Evolutionary conservation across 2,113 vertebrate genomes (phyloP).

Genomic region (Nesoenas mayeri): DNA sequence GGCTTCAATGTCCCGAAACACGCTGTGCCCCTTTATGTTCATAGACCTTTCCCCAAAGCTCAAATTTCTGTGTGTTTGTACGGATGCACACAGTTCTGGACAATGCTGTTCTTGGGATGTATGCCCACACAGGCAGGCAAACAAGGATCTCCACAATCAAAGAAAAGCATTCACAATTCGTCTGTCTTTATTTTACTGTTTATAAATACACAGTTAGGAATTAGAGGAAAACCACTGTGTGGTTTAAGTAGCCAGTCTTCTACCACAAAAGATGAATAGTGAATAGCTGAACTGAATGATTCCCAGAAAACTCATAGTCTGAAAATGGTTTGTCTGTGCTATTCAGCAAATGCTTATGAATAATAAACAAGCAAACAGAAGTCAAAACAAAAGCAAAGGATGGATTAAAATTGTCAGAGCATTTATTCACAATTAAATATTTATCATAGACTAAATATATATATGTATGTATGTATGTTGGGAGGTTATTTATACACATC

Average conservation of each 20-base stretch:
- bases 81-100: not conserved
- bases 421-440: not conserved
- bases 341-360: not conserved
- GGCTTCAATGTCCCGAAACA: not conserved
- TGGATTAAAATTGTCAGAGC: not conserved
- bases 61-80: not conserved
- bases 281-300: constrained; percentile 49
- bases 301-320: constrained; percentile 42
- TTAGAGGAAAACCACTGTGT: constrained; percentile 32
- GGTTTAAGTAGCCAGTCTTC: constrained; percentile 39
- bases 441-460: not conserved
- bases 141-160: constrained; percentile 31
- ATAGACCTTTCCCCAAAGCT: not conserved
- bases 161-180: constrained; percentile 25
- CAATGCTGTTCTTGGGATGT: not conserved
- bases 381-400: not conserved
- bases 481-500: not conserved
- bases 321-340: constrained; percentile 1
- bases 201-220: constrained; percentile 57
- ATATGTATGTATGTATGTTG: rapidly evolving
- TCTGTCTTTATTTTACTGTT: constrained; percentile 9
- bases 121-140: not conserved
- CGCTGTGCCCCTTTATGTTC: not conserved
- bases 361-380: constrained; percentile 22
- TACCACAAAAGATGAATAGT: constrained; percentile 60